phyloP scores from a whole-genome alignment of 2,797 vertebrate genomes.

The Prionace glauca region DNA sequence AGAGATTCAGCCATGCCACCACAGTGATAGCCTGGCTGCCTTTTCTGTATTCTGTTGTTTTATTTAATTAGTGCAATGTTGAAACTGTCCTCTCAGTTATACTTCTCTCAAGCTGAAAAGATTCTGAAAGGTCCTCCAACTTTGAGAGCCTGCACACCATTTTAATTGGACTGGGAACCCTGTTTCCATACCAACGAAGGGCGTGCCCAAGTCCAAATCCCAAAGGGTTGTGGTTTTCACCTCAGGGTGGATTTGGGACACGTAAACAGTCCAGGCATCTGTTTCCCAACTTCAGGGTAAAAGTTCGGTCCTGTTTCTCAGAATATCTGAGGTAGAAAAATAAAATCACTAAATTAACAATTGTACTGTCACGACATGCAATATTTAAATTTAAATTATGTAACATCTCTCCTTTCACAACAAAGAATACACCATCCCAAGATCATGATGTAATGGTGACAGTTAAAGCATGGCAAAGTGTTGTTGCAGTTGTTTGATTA shows the following conservation, averaged over 20 bases:
- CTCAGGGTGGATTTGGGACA: neutral
- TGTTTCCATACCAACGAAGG: neutral
- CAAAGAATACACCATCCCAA: neutral
- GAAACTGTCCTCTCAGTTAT: neutral
- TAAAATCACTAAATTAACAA: neutral
- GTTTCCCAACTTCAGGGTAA: neutral
- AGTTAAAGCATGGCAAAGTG: conserved; percentile 80
- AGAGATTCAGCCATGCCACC: neutral
- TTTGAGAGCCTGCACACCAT: neutral
- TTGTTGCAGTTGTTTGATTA: conserved; percentile 78
- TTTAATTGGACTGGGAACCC: neutral
- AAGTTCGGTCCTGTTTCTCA: neutral
- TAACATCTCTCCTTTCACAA: neutral
- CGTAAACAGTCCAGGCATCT: no score
- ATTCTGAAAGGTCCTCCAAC: no score
- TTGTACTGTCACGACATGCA: neutral
- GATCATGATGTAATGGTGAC: neutral
- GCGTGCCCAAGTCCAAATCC: neutral
- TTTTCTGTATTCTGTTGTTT: no score
- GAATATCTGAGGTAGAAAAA: neutral
- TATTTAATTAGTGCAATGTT: neutral
- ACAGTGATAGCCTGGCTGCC: neutral
- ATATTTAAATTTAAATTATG: neutral
- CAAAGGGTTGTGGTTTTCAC: neutral
- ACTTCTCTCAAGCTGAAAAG: neutral